Evolutionary conservation across 1,140 invertebrate genomes (phyloP), one percentile per base, ranked within the genome.

Genomic region (Adelges cooleyi): DNA sequence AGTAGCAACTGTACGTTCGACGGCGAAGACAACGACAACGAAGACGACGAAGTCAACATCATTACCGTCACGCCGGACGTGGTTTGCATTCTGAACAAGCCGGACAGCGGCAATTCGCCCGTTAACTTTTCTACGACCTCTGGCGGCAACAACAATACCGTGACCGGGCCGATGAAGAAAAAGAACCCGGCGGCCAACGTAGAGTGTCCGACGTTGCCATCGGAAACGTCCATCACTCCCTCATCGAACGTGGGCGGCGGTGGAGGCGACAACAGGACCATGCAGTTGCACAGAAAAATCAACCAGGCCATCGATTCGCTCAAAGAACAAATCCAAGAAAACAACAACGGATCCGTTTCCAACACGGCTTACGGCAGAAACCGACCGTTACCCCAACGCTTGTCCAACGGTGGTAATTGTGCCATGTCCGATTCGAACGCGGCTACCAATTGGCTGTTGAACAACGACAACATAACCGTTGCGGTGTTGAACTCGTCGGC

Each of bases 21-120:
- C 2, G 33, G n/a, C 8, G 11, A 23, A 10, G 46, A 17, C 20
- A n/a, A 15, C 11, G 25, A 62, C 0, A 18, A 38, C 22, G 46
- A 65, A 9, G 65, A 66, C 11, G 49, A 29, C 2, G 50, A 65
- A 27, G 56, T 65, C n/a, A 56, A 49, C 2, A 38, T 65, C 11
- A 65, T 48, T 25, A 80, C 79, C 0, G 78, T 80, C 0, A 80
- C 79, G 0, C 79, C 79, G 0, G 79, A 80, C 66, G 75, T 80
- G 10, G 71, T 74, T 6, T 77, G 78, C 38, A 77, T 79, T 72
- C 65, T 80, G 36, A 75, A 79, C 9, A 76, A 74, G 22, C 27
- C 66, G 6, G 27, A 18, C 38, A 59, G 20, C 10, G 18, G 15
- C 18, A 3, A 9, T 23, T 29, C 54, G 6, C 17, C 9, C 13